Evolutionary conservation across 2,113 vertebrate genomes (phyloP).

Genomic region (Orientallactaga bullata): DNA sequence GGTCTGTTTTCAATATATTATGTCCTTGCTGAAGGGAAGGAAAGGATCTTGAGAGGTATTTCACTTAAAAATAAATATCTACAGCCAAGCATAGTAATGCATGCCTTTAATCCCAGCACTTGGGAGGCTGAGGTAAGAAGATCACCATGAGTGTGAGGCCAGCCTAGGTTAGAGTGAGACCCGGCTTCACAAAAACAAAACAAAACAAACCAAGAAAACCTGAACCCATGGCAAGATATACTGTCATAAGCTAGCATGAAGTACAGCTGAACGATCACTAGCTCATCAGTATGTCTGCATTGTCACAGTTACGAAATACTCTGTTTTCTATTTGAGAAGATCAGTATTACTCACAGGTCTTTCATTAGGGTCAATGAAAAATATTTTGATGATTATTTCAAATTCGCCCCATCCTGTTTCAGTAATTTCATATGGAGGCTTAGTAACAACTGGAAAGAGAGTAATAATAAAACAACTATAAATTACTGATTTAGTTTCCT

Average conservation of each 20-base stretch:
- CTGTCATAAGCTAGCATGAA: not conserved
- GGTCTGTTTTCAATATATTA: conserved; percentile 21
- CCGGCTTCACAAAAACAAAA: too few relatives aligned
- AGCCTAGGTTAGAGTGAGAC: too few relatives aligned
- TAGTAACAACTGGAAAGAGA: conserved; percentile 94
- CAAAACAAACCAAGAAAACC: not conserved
- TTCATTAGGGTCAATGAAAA: conserved; percentile 99
- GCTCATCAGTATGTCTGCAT: not conserved
- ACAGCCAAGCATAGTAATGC: too few relatives aligned
- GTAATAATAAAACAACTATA: not conserved
- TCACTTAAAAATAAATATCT: conserved; percentile 27
- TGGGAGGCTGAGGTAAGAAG: too few relatives aligned
- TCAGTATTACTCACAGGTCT: conserved; percentile 92
- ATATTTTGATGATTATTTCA: conserved; percentile 99
- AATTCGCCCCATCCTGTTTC: conserved; percentile 99
- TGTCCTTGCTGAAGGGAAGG: not conserved
- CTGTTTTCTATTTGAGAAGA: conserved; percentile 39
- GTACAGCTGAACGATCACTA: not conserved
- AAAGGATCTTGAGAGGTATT: not conserved
- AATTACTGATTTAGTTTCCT: not conserved
- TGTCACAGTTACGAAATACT: conserved; percentile 43
- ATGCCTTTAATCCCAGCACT: too few relatives aligned
- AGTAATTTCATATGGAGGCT: conserved; percentile 98
- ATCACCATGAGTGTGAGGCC: too few relatives aligned
- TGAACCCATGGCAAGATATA: conserved; percentile 1